phyloP scores from a whole-genome alignment of 2,797 vertebrate species.

The Mionectes olivaceus region DNA sequence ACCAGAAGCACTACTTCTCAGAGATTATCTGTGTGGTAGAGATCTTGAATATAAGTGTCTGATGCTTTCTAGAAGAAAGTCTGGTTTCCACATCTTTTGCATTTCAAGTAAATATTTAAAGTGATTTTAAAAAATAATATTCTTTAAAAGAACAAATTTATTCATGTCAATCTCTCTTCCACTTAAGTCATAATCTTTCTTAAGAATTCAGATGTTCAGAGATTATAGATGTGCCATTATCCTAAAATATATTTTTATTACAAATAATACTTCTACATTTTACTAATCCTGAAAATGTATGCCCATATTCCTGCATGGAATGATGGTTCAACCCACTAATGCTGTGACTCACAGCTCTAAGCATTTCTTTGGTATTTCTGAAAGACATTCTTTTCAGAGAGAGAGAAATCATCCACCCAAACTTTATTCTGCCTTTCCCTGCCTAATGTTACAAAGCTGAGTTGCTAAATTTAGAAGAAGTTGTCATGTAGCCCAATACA shows the following conservation, averaged over 20 bases:
- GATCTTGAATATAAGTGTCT: background rate
- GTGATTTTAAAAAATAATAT: background rate
- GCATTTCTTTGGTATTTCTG: background rate
- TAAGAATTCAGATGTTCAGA: slow-evolving; percentile 43
- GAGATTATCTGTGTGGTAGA: background rate
- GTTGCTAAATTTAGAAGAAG: slow-evolving; percentile 14
- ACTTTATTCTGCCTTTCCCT: slow-evolving; percentile 18
- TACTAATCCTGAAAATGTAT: background rate
- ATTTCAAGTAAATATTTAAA: slow-evolving; percentile 28
- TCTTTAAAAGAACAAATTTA: slow-evolving; percentile 26
- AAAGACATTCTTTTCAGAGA: slow-evolving; percentile 1
- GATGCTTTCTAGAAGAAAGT: background rate
- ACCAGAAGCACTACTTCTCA: background rate
- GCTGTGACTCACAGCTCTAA: slow-evolving; percentile 7
- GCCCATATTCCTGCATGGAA: background rate
- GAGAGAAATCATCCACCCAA: slow-evolving; percentile 28
- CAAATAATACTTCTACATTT: slow-evolving; percentile 11
- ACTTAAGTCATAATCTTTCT: slow-evolving; percentile 24
- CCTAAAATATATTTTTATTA: slow-evolving; percentile 40
- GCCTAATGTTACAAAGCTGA: background rate
- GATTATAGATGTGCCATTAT: background rate
- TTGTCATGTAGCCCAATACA: background rate
- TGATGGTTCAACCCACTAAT: background rate
- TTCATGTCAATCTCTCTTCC: background rate
- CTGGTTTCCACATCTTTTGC: background rate